Evolutionary conservation across 2,797 vertebrate species (phyloP), one percentile per base, ranked within the genome.

Genomic region (Microhierax caerulescens): DNA sequence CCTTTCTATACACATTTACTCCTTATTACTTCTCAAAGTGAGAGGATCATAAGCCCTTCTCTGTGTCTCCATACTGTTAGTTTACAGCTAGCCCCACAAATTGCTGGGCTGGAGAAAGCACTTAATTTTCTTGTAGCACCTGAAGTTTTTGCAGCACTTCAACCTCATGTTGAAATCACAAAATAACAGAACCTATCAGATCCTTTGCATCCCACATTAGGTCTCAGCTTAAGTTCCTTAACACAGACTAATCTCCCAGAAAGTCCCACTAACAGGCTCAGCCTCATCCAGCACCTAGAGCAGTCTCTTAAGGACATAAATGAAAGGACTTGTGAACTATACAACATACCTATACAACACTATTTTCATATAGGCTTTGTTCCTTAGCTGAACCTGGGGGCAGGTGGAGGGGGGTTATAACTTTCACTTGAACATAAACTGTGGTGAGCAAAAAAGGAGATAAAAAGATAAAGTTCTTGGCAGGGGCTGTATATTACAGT

Each of bases 381-480:
- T n/a, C 61, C 25, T 27, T 36, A 25, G 0, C 10, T 36, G 45
- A 50, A 10, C 2, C 10, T 2, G 2, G 20, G 15, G 3, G 1
- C 2, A 13, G 4, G 2, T 2, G 20, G 5, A 4, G 4, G n/a
- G 8, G 41, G 23, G 84, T 90, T 37, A 65, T 39, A 63, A 7
- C 24, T 59, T 82, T 16, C 68, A 50, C 9, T 47, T 37, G 18
- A 50, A 81, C 21, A 60, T 19, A 25, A 83, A 4, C 45, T 13
- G 16, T 4, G 11, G 19, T n/a, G 7, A 65, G 21, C n/a, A n/a
- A 34, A 88, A 14, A 79, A 79, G 6, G 3, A 82, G 4, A 61
- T 15, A 39, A 15, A 54, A 32, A 7, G 15, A 63, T 37, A 10
- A 86, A 50, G 50, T 36, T 69, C 41, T 63, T 85, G 17, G 19